Conservation (phyloP, 2,113 vertebrate genomes). For the Nematolebias whitei region DNA sequence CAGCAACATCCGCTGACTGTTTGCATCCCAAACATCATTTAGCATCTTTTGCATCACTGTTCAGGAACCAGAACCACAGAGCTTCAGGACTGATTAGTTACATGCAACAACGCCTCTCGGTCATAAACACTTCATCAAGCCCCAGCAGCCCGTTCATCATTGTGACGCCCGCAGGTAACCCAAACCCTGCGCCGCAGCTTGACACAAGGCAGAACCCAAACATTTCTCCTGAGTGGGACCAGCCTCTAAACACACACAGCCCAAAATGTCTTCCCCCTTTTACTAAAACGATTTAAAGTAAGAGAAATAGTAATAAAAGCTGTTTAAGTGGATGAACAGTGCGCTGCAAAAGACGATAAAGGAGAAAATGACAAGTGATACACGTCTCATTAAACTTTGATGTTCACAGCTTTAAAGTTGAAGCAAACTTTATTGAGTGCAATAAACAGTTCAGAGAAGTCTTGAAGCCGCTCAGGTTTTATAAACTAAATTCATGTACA, state of each 20-base stretch:
- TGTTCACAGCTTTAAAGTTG: too few relatives aligned
- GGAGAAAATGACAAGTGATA: too few relatives aligned
- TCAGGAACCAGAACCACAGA: constrained; percentile 21
- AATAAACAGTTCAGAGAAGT: too few relatives aligned
- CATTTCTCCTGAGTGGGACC: constrained; percentile 49
- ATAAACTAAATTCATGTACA: too few relatives aligned
- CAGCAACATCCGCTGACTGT: constrained; percentile 54
- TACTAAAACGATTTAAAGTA: too few relatives aligned
- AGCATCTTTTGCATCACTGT: constrained; percentile 45
- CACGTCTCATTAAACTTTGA: too few relatives aligned
- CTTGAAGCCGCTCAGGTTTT: too few relatives aligned
- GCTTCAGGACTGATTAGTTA: constrained; percentile 73
- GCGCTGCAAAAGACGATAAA: too few relatives aligned
- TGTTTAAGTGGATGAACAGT: too few relatives aligned
- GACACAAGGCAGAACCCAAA: constrained; percentile 64
- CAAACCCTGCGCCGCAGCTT: constrained; percentile 63
- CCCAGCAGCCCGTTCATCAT: constrained; percentile 76
- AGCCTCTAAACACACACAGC: constrained; percentile 56
- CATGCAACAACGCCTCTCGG: constrained; percentile 80
- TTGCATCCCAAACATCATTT: constrained; percentile 67
- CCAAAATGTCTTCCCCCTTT: neutral
- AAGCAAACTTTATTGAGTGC: too few relatives aligned
- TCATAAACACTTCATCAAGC: constrained; percentile 80
- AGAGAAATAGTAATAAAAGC: too few relatives aligned
- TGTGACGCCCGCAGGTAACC: constrained; percentile 78